Percentiles rank a stretch among this genome's conserved stretches.
These are phyloP conservation scores for Neoitamus cyanurus DNA, from an alignment of 2,888 invertebrate genomes.

Conservation along the genomic window DNA sequence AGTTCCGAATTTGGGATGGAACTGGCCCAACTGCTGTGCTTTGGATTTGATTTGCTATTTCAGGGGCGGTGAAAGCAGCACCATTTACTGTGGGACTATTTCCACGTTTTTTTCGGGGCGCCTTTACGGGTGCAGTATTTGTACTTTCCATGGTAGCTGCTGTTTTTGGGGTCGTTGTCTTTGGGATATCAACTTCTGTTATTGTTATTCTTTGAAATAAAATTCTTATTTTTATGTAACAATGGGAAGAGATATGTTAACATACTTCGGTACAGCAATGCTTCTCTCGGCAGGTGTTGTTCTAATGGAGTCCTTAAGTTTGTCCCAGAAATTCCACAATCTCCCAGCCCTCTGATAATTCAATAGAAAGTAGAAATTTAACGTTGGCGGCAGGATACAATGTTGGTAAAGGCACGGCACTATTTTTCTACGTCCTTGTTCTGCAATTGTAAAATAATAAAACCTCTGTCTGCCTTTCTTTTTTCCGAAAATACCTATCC, in stretches of 20 bases:
- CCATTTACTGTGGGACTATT: neutral
- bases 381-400: slow-evolving; percentile 74
- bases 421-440: slow-evolving; percentile 72
- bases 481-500: slow-evolving; percentile 74
- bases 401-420: slow-evolving; percentile 74
- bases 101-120: slow-evolving; percentile 29
- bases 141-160: neutral
- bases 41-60: neutral
- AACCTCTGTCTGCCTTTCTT: neutral
- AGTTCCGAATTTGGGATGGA: neutral
- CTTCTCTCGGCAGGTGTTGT: slow-evolving; percentile 58
- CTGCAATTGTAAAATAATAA: slow-evolving; percentile 60
- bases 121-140: neutral
- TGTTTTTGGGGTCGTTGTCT: neutral
- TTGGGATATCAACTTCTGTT: slow-evolving; percentile 47
- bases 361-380: slow-evolving; percentile 75
- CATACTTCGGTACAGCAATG: slow-evolving; percentile 53
- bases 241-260: neutral
- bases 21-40: neutral
- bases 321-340: slow-evolving; percentile 78
- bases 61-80: neutral
- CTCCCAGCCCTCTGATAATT: slow-evolving; percentile 69
- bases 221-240: neutral
- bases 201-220: slow-evolving; percentile 45
- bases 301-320: slow-evolving; percentile 70